These are phyloP conservation scores for Cygnus atratus DNA, from an alignment of 2,113 vertebrate genomes.

Conservation along the genomic window DNA sequence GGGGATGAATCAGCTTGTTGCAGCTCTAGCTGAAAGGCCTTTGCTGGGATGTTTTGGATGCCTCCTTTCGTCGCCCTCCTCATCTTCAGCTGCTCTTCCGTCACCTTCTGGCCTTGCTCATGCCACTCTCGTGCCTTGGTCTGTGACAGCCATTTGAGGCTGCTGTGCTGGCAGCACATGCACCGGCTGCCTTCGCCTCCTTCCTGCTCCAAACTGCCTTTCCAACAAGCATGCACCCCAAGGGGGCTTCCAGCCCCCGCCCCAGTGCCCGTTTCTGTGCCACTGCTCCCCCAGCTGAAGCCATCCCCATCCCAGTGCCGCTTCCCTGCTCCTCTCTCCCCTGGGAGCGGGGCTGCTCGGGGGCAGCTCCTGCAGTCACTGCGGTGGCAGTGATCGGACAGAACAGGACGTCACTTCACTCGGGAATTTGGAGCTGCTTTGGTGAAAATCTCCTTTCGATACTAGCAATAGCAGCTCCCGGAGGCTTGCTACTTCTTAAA, in stretches of 20 bases:
- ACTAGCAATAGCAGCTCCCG: background rate
- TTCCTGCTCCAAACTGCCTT: background rate
- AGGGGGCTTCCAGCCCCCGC: accelerated
- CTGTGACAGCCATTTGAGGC: background rate
- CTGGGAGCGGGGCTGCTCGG: background rate
- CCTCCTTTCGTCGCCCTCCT: background rate
- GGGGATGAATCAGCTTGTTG: background rate
- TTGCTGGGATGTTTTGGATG: background rate
- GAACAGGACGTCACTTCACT: background rate
- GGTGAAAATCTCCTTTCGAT: background rate
- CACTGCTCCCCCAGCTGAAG: background rate
- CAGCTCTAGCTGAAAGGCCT: background rate
- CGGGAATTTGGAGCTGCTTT: background rate
- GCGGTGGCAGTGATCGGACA: background rate
- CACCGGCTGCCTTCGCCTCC: background rate
- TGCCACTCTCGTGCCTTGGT: accelerated
- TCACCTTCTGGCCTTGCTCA: background rate
- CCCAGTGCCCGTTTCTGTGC: background rate
- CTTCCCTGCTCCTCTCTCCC: accelerated
- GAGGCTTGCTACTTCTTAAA: background rate
- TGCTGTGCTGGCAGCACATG: background rate
- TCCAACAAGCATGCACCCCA: background rate
- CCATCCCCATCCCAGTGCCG: background rate
- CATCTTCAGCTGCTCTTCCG: background rate
- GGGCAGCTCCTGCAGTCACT: background rate